A percentile compares a stretch with the other conserved stretches of the same genome.
These are phyloP conservation scores for Melanotaenia boesemani DNA, from an alignment of 2,797 vertebrate species.

Conservation along the genomic window DNA sequence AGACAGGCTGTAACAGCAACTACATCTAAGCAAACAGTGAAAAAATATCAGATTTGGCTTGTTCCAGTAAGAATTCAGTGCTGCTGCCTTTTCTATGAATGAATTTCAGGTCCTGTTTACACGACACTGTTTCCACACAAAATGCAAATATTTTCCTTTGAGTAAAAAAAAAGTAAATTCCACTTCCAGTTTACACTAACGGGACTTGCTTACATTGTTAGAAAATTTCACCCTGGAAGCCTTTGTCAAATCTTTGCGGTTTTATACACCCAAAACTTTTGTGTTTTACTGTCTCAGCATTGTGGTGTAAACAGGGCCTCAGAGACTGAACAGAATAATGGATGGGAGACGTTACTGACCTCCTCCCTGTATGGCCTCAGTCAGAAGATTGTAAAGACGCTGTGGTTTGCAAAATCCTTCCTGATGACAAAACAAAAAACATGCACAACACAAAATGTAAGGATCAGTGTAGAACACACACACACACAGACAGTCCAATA, in stretches of 20 bases:
- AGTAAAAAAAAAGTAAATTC: too few relatives aligned
- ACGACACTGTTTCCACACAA: too few relatives aligned
- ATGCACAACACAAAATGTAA: slow-evolving; percentile 18
- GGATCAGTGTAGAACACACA: neutral
- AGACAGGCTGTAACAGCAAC: neutral
- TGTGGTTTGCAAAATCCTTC: slow-evolving; percentile 65
- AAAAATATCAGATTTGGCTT: neutral
- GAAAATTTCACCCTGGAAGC: too few relatives aligned
- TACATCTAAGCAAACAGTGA: neutral
- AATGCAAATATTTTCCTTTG: too few relatives aligned
- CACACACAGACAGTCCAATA: neutral
- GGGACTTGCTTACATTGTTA: too few relatives aligned
- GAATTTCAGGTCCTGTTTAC: too few relatives aligned
- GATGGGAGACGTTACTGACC: slow-evolving; percentile 58
- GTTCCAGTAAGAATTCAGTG: neutral
- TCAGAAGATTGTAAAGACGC: slow-evolving; percentile 75
- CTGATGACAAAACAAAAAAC: slow-evolving; percentile 42
- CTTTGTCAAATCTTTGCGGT: too few relatives aligned
- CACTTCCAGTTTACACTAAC: too few relatives aligned
- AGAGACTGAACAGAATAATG: neutral
- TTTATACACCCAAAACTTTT: too few relatives aligned
- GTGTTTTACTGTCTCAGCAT: too few relatives aligned
- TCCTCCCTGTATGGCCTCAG: slow-evolving; percentile 72
- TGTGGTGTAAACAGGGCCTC: too few relatives aligned
- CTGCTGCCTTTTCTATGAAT: neutral